Base-by-base conservation (phyloP, 2,888 invertebrate genomes). In the Drosophila greeni region DNA sequence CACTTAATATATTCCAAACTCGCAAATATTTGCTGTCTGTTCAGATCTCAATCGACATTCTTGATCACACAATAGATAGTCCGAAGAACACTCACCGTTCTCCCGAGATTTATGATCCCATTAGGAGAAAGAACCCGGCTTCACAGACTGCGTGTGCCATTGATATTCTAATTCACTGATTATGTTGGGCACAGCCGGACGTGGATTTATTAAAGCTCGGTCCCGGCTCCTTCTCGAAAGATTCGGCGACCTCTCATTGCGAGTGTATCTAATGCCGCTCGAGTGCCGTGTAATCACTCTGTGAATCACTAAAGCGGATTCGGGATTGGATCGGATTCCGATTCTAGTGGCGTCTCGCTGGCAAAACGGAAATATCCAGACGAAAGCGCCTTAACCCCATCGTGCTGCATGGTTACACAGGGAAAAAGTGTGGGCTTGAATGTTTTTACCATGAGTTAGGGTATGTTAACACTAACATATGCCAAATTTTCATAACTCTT, bases 271-370 rank as follows among this genome's bases (percentile, higher is more conserved):
- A 42, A 49, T 29, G 34, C 61, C 23, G 4, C n/a, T 42, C 61
- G 26, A 64, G 43, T 64, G 53, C 24, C 43, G 36, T 53, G 53
- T 80, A 83, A 83, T 78, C 82, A 64, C 42, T 52, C 53, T 69
- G 74, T 66, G 79, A 81, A 84, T 76, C 76, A 59, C 59, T 40
- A 84, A 81, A 81, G 82, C 81, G 82, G 81, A 81, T 81, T 68
- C 53, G 33, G 31, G 18, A 34, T 59, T 34, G 34, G 7, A 52
- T 48, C 34, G 37, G 55, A 65, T 48, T 47, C 43, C 36, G 42
- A 43, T 45, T 81, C 81, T 76, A 56, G 56, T 74, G 76, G 74
- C 74, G 76, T 76, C 79, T 74, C 20, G 23, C 18, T 31, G 60
- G 64, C 62, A 54, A 24, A 83, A 73, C 75, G 82, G 84, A 81